Percentiles rank a stretch among this genome's conserved stretches.
Conservation (phyloP, 2,888 invertebrate genomes). For the Pseudococcus jackbeardsleyi region DNA sequence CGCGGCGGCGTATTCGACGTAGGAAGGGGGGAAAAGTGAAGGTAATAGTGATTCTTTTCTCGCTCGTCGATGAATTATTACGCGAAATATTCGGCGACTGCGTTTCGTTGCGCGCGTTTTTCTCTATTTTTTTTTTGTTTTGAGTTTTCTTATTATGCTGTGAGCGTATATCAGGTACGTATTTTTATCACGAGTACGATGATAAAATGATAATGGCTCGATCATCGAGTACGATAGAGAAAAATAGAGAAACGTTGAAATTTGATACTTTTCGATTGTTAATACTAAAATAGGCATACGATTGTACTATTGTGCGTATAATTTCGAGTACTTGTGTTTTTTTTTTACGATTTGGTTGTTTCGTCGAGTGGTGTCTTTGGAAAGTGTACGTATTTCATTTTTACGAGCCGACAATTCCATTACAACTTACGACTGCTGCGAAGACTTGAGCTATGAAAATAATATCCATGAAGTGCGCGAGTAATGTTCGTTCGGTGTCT, state of each 20-base stretch:
- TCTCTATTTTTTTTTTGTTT: not conserved
- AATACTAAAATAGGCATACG: not conserved
- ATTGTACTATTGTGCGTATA: no score
- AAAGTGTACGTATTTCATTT: no score
- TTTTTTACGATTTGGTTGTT: no score
- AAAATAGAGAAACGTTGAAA: not conserved
- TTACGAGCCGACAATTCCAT: no score
- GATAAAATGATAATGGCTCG: not conserved
- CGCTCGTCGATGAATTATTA: slow-evolving; percentile 28
- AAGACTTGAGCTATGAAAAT: no score
- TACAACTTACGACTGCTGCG: no score
- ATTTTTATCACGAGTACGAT: not conserved
- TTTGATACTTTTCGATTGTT: not conserved
- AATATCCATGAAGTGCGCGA: no score
- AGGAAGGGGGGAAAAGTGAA: not conserved
- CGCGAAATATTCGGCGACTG: not conserved
- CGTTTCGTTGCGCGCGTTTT: not conserved
- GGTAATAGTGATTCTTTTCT: not conserved
- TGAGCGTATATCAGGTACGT: not conserved
- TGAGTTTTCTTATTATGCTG: not conserved
- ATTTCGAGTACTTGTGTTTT: no score
- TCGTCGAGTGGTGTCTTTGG: no score
- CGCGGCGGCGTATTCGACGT: not conserved
- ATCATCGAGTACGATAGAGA: not conserved
- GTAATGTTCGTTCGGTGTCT: no score